Conservation (phyloP, 2,888 invertebrate genomes). For the Hydropsyche betteni region DNA sequence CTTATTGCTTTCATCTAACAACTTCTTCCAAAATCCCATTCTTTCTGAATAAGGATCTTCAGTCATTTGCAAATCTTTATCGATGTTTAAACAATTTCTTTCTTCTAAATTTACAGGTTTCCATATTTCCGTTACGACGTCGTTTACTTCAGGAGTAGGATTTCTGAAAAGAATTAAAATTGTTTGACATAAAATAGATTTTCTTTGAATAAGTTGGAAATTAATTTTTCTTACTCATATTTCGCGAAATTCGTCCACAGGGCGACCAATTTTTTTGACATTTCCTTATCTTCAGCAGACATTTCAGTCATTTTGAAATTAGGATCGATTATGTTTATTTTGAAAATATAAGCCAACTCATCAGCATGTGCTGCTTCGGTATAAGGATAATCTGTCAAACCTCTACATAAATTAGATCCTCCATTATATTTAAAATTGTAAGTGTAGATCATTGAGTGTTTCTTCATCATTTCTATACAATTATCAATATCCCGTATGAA, state of each 20-base stretch:
- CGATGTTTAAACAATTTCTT: conserved; percentile 45
- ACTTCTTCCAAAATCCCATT: conserved; percentile 44
- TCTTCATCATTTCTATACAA: conserved; percentile 25
- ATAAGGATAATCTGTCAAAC: conserved; percentile 14
- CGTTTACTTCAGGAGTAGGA: conserved; percentile 47
- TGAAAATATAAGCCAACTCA: conserved; percentile 40
- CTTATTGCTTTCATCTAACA: conserved; percentile 13
- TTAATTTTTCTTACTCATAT: conserved; percentile 46
- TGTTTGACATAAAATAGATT: neutral
- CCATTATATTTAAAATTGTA: conserved; percentile 41
- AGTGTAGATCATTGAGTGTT: conserved; percentile 26
- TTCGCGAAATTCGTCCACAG: conserved; percentile 53
- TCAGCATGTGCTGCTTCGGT: conserved; percentile 43
- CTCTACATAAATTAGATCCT: conserved; percentile 34
- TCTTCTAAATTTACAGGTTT: conserved; percentile 40
- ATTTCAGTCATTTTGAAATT: neutral
- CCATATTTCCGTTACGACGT: conserved; percentile 45
- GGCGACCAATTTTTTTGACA: conserved; percentile 44
- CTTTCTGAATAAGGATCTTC: conserved; percentile 45
- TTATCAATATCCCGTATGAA: conserved; percentile 22
- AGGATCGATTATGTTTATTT: neutral
- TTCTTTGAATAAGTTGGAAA: neutral
- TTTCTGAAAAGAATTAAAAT: conserved; percentile 37
- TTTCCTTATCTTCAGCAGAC: neutral
- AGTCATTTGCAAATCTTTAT: conserved; percentile 37